Percentiles rank a stretch among this genome's conserved stretches.
Conservation (phyloP, 2,113 vertebrate genomes). For the Eptesicus fuscus region DNA sequence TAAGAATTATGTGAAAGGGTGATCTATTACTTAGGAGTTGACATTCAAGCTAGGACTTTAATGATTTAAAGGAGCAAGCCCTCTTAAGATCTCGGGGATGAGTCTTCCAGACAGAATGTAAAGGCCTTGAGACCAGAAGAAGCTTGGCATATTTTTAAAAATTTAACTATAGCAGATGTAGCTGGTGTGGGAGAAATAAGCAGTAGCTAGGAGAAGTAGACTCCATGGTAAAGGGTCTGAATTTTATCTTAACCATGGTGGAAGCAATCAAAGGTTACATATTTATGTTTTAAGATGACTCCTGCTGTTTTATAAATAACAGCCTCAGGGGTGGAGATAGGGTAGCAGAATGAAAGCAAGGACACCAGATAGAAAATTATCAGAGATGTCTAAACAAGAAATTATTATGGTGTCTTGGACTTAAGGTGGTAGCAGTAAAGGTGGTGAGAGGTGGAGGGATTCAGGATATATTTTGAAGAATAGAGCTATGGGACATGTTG, state of each 20-base stretch:
- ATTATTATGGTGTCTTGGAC: not conserved
- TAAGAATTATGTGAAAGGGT: conserved; percentile 28
- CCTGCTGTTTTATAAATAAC: not conserved
- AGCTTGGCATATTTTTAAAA: not conserved
- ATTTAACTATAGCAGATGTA: not conserved
- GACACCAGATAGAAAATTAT: not conserved
- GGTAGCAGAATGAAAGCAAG: not conserved
- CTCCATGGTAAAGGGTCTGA: not conserved
- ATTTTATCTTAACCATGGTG: not conserved
- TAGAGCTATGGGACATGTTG: not conserved
- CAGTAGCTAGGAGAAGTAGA: not conserved
- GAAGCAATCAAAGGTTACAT: not conserved
- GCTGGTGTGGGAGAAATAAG: not conserved
- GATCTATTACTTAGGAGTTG: conserved; percentile 1
- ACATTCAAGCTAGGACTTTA: not conserved
- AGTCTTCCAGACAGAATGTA: conserved; percentile 3
- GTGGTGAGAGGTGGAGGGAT: not conserved
- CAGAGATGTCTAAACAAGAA: not conserved
- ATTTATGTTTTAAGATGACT: conserved; percentile 4
- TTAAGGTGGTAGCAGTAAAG: not conserved
- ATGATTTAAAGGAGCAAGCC: not conserved
- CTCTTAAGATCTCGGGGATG: not conserved
- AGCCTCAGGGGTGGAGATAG: not conserved
- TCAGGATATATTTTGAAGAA: not conserved
- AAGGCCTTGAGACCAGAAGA: not conserved